Conservation (phyloP, 1,140 invertebrate species). For the Oreohelix idahoensis region DNA sequence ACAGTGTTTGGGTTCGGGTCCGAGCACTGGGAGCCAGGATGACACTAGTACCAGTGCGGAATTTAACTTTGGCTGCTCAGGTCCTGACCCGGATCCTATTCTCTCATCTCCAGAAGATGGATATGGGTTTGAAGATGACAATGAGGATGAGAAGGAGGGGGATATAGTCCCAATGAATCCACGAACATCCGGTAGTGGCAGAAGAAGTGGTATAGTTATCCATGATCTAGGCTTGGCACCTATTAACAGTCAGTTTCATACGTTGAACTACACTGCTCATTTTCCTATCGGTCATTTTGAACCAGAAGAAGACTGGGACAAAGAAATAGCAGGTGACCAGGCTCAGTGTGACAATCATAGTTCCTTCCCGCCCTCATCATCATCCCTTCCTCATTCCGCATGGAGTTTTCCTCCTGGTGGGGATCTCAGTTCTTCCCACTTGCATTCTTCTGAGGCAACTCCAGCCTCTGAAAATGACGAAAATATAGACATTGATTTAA, state of each 20-base stretch:
- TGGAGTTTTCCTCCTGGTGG: conserved; percentile 7
- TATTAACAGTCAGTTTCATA: conserved; percentile 18
- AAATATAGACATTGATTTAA: conserved; percentile 21
- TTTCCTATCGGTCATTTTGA: conserved; percentile 17
- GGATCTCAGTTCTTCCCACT: background rate
- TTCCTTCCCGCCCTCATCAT: background rate
- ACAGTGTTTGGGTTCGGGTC: conserved; percentile 45
- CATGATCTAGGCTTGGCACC: conserved; percentile 18
- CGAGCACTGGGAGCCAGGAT: conserved; percentile 55
- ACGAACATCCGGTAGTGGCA: background rate
- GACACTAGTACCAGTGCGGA: conserved; percentile 65
- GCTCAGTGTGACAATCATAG: background rate
- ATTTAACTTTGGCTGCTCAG: conserved; percentile 57
- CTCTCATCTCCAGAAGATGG: conserved; percentile 50
- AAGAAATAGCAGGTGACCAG: background rate
- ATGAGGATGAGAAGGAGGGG: conserved; percentile 8
- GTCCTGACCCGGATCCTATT: conserved; percentile 49
- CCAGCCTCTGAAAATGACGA: background rate
- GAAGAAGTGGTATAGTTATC: conserved; percentile 22
- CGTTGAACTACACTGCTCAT: background rate
- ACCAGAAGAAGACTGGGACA: conserved; percentile 26
- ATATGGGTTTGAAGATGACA: conserved; percentile 40
- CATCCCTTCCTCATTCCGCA: conserved; percentile 11
- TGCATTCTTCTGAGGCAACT: background rate
- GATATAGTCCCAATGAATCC: conserved; percentile 15